A percentile compares a stretch with the other conserved stretches of the same genome.
Conservation (phyloP, 2,888 invertebrate genomes). For the Troglohyphantes excavatus region DNA sequence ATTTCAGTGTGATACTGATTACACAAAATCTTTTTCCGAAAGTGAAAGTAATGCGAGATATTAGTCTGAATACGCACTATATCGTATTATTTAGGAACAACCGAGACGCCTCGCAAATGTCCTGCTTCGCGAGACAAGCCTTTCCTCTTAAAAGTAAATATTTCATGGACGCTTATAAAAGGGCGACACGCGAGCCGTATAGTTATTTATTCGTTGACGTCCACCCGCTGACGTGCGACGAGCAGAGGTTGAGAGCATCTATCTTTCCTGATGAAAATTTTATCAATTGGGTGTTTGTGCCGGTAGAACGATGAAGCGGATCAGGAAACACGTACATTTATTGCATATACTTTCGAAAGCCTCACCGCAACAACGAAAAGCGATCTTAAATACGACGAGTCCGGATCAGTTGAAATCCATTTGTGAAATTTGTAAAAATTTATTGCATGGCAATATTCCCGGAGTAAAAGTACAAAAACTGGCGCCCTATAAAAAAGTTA, state of each 20-base stretch:
- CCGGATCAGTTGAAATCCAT: not conserved
- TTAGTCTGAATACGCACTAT: too few species aligned
- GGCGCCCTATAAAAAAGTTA: not conserved
- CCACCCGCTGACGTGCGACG: not conserved
- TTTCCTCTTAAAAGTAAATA: too few species aligned
- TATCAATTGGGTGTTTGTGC: not conserved
- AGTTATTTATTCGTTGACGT: slow-evolving; percentile 67
- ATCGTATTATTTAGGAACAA: too few species aligned
- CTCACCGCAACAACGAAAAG: too few species aligned
- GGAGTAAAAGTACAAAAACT: not conserved
- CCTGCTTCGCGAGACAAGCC: too few species aligned
- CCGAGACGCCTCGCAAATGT: too few species aligned
- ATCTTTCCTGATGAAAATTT: not conserved
- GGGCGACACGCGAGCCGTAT: slow-evolving; percentile 65
- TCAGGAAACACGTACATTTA: not conserved
- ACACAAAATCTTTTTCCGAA: not conserved
- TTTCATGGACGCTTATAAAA: slow-evolving; percentile 58
- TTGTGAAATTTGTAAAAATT: not conserved
- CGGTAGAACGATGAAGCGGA: not conserved
- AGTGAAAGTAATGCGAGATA: not conserved
- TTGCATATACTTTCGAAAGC: not conserved
- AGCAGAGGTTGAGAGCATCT: not conserved
- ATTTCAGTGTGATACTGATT: not conserved
- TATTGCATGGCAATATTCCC: not conserved
- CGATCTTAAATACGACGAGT: too few species aligned